phyloP scores from a whole-genome alignment of 2,797 vertebrate genomes.

The Paedocypris micromegethes region DNA sequence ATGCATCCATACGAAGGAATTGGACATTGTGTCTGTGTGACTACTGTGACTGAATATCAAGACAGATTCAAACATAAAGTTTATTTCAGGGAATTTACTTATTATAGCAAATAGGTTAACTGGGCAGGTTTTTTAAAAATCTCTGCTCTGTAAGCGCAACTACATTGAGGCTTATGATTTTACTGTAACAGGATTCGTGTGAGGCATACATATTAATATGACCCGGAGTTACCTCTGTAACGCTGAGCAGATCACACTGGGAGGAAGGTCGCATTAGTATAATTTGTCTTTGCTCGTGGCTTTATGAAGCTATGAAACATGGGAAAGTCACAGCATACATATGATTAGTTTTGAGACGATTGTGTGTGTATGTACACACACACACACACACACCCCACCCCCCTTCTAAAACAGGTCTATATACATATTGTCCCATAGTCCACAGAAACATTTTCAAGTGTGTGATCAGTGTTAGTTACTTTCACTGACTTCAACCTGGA shows the following conservation, averaged over 20 bases:
- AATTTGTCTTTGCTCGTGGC: constrained; percentile 19
- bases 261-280: constrained; percentile 32
- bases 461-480: too few species aligned
- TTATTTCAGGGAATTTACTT: too few species aligned
- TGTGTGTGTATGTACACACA: neutral
- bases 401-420: neutral
- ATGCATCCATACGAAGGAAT: neutral
- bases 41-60: neutral
- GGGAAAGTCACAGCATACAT: constrained; percentile 5
- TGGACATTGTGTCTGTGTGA: too few species aligned
- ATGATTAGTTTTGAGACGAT: constrained; percentile 4
- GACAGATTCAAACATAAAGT: too few species aligned
- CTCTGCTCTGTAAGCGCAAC: constrained; percentile 4
- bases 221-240: constrained; percentile 21
- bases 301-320: constrained; percentile 4
- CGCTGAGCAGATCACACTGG: constrained; percentile 7
- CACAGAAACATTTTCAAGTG: too few species aligned
- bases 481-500: too few species aligned
- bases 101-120: too few species aligned
- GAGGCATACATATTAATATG: constrained; percentile 10
- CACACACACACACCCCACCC: neutral
- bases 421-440: too few species aligned
- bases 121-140: too few species aligned
- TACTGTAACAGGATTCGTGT: constrained; percentile 10
- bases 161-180: constrained; percentile 6